A percentile compares a stretch with the other conserved stretches of the same genome.
These are phyloP conservation scores for Fulmarus glacialis DNA, from an alignment of 2,113 vertebrate species.

Conservation along the genomic window DNA sequence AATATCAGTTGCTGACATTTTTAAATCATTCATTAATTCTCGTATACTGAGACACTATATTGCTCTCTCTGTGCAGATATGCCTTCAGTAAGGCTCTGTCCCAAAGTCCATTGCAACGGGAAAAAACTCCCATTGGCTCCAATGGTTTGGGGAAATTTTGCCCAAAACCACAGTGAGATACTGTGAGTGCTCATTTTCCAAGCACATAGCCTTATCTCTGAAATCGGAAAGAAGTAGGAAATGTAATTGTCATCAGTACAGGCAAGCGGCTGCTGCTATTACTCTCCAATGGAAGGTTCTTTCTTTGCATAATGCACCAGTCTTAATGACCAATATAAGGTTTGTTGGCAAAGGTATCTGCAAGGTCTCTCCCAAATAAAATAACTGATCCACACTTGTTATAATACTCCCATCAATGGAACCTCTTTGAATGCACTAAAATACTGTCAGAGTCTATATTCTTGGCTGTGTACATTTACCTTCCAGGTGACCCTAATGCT, in stretches of 20 bases:
- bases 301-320: background rate
- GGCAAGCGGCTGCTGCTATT: background rate
- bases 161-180: background rate
- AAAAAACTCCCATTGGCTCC: background rate
- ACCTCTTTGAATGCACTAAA: background rate
- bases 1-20: background rate
- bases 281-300: background rate
- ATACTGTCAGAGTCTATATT: background rate
- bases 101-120: background rate
- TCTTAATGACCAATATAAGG: background rate
- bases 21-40: background rate
- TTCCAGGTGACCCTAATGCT: conserved; percentile 98
- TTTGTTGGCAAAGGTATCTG: background rate
- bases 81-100: background rate
- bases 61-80: background rate
- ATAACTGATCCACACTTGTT: background rate
- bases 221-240: background rate
- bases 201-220: background rate
- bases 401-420: background rate
- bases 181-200: background rate
- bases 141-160: background rate
- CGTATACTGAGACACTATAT: background rate
- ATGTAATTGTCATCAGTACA: background rate
- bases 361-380: background rate
- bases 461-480: conserved; percentile 72